phyloP scores from a whole-genome alignment of 1,140 invertebrate species.

The Medauroidea extradentata region DNA sequence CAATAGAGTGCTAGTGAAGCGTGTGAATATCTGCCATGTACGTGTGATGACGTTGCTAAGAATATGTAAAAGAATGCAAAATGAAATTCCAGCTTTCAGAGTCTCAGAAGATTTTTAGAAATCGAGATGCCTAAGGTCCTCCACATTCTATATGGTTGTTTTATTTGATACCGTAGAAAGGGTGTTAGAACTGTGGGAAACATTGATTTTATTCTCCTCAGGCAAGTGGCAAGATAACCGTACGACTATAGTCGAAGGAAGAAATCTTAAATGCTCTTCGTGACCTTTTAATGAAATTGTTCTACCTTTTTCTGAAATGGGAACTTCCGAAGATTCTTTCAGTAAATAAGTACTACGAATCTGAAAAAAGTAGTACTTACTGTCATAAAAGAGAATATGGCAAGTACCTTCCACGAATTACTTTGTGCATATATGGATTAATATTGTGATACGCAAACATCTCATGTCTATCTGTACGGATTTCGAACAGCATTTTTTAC shows the following conservation, averaged over 20 bases:
- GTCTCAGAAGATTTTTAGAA: slow-evolving; percentile 9
- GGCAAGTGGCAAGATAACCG: background rate
- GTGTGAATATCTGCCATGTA: slow-evolving; percentile 33
- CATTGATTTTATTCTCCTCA: background rate
- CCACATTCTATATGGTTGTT: slow-evolving; percentile 8
- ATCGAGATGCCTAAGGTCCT: slow-evolving; percentile 4
- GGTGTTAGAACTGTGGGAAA: background rate
- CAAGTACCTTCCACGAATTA: slow-evolving; percentile 8
- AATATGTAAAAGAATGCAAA: slow-evolving; percentile 35
- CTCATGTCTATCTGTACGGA: background rate
- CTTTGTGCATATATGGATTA: slow-evolving; percentile 8
- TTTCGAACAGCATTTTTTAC: background rate
- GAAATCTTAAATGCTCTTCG: slow-evolving; percentile 21
- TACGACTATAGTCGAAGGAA: slow-evolving; percentile 15
- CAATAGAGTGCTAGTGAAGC: slow-evolving; percentile 37
- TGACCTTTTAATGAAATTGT: slow-evolving; percentile 30
- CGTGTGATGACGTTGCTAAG: slow-evolving; percentile 29
- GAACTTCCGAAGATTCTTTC: slow-evolving; percentile 22
- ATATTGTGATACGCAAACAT: background rate
- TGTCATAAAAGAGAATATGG: slow-evolving; percentile 9
- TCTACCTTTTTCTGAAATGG: slow-evolving; percentile 32
- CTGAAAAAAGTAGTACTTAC: slow-evolving; percentile 16
- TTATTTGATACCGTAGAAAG: background rate
- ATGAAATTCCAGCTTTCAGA: slow-evolving; percentile 20
- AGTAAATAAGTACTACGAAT: slow-evolving; percentile 18